Evolutionary conservation across 2,797 vertebrate genomes (phyloP).

Genomic region (Muraenolepis orangiensis): DNA sequence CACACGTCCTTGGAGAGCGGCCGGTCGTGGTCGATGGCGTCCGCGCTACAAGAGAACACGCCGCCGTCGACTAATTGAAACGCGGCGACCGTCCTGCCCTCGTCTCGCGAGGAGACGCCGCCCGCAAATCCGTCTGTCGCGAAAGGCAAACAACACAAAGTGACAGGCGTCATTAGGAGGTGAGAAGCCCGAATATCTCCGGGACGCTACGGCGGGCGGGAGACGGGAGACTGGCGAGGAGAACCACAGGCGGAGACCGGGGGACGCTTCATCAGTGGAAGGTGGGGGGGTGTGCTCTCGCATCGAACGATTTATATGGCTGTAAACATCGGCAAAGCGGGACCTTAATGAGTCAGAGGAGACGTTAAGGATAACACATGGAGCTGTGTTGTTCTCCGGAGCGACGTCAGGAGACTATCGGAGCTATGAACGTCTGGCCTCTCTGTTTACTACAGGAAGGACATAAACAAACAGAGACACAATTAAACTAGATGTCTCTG

Average conservation of each 20-base stretch:
- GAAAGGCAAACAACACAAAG: conserved; percentile 16
- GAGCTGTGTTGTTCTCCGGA: too few relatives aligned
- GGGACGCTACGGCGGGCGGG: too few relatives aligned
- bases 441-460: too few relatives aligned
- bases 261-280: conserved; percentile 47
- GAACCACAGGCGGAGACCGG: conserved; percentile 49
- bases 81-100: conserved; percentile 56
- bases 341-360: too few relatives aligned
- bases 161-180: conserved; percentile 56
- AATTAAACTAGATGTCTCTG: too few relatives aligned
- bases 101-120: conserved; percentile 50
- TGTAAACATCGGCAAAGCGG: too few relatives aligned
- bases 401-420: too few relatives aligned
- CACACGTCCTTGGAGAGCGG: conserved; percentile 51
- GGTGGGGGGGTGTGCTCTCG: background rate
- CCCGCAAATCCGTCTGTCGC: conserved; percentile 37
- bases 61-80: conserved; percentile 64
- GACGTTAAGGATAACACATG: too few relatives aligned
- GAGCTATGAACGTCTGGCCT: too few relatives aligned
- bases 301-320: too few relatives aligned
- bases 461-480: too few relatives aligned
- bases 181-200: conserved; percentile 36
- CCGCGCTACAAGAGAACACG: conserved; percentile 35
- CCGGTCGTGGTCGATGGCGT: conserved; percentile 38
- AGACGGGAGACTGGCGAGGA: conserved; percentile 46